Base-by-base conservation (phyloP, 2,797 vertebrate species). In the Gymnocypris eckloni region DNA sequence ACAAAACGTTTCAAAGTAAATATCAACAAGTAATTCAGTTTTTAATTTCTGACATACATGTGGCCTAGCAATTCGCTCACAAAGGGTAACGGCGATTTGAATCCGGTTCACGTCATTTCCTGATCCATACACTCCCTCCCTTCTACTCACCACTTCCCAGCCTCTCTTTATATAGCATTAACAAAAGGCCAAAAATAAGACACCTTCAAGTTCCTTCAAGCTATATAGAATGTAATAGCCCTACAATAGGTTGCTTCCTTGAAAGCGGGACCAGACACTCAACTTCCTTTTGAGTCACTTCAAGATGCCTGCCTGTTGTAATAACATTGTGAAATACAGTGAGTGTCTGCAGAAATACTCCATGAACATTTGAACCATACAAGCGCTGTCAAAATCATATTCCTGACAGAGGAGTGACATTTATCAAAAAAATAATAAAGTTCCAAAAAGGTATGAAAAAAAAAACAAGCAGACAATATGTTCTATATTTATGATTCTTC, bases 261-360 rank as follows among this genome's bases (percentile, higher is more conserved):
- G 45, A 84, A 16, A 11, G 3, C 2, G 9, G 8, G 28, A 66
- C 13, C 10, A 84, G n/a, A 16, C 75, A 5, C 15, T 28, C 13
- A 13, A 52, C 20, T 37, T 79, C 39, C 76, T 85, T 72, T 15
- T 48, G 76, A 79, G 66, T 78, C 70, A 77, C n/a, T 71, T 78
- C 3, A 43, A 28, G 50, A 48, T 0, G 33, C 28, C 56, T 81
- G 25, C 18, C 0, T 72, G 4, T 43, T 71, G 52, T 43, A 43
- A 48, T 80, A 22, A 80, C 13, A 9, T 13, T 83, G 76, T 73
- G 67, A 79, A 73, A 83, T 66, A 18, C 50, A 73, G n/a, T 48
- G 33, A 83, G 39, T 6, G 41, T 56, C 28, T 66, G 48, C 56
- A 52, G n/a, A 45, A 69, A 25, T 81, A 37, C 12, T 71, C 11